A percentile compares a stretch with the other conserved stretches of the same genome.
These are phyloP conservation scores for Eclectus roratus DNA, from an alignment of 2,113 vertebrate genomes.

Conservation along the genomic window DNA sequence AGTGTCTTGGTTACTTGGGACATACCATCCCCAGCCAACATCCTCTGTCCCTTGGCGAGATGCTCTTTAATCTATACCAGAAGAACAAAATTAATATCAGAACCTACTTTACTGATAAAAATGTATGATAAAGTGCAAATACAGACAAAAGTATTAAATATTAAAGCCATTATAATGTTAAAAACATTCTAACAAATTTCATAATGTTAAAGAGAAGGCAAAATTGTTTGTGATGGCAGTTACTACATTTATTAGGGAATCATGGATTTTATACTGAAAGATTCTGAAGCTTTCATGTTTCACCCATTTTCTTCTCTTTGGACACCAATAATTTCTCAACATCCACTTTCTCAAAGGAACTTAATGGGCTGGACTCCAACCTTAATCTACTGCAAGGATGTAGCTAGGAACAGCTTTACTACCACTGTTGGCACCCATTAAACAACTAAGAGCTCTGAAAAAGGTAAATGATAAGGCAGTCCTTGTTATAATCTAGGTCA, in stretches of 20 bases:
- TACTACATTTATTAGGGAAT: not conserved
- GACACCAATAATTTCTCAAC: not conserved
- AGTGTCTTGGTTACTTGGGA: slow-evolving; percentile 97
- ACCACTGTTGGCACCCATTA: not conserved
- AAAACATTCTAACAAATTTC: not conserved
- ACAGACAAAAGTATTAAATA: not conserved
- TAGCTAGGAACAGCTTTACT: not conserved
- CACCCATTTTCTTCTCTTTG: not conserved
- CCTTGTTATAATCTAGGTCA: not conserved
- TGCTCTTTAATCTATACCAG: slow-evolving; percentile 92
- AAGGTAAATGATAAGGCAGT: not conserved
- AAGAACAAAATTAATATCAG: slow-evolving; percentile 60
- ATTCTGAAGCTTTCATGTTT: not conserved
- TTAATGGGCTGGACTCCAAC: not conserved
- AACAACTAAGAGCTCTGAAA: not conserved
- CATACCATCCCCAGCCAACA: slow-evolving; percentile 94
- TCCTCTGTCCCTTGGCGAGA: slow-evolving; percentile 94
- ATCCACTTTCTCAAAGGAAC: not conserved
- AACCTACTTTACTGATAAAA: slow-evolving; percentile 46
- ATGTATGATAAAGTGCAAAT: not conserved
- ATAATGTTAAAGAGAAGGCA: not conserved
- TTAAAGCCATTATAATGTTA: not conserved
- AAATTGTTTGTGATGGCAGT: not conserved
- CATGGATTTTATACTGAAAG: not conserved
- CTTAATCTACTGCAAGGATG: not conserved